These are phyloP conservation scores for Acronicta leporina DNA, from an alignment of 2,888 invertebrate species.

Conservation along the genomic window DNA sequence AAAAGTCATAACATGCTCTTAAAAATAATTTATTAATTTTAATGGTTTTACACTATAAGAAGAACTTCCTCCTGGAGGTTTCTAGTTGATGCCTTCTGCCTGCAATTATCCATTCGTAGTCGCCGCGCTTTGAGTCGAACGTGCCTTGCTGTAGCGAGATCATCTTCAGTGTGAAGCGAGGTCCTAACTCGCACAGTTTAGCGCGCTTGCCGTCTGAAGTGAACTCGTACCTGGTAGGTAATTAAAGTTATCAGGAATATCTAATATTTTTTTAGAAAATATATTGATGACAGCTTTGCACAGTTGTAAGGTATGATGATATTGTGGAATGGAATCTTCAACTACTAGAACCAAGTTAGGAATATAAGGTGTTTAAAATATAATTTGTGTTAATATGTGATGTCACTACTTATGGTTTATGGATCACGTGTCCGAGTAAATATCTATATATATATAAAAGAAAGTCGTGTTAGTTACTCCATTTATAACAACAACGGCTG, in stretches of 20 bases:
- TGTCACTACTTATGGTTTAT: too few relatives aligned
- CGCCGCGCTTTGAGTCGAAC: conserved; percentile 98
- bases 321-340: too few relatives aligned
- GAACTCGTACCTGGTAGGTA: conserved; percentile 94
- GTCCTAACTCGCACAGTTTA: conserved; percentile 97
- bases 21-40: conserved; percentile 42
- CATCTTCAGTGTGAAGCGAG: conserved; percentile 97
- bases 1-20: not conserved
- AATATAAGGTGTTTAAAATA: too few relatives aligned
- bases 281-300: too few relatives aligned
- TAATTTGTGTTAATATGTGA: too few relatives aligned
- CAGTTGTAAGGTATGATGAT: too few relatives aligned
- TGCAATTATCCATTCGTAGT: conserved; percentile 98
- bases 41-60: conserved; percentile 89
- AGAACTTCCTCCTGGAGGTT: conserved; percentile 97
- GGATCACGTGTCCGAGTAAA: too few relatives aligned
- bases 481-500: too few relatives aligned
- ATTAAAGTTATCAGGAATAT: conserved; percentile 21
- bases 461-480: too few relatives aligned
- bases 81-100: conserved; percentile 98
- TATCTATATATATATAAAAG: too few relatives aligned
- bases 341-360: too few relatives aligned
- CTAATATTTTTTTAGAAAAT: too few relatives aligned
- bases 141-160: conserved; percentile 98
- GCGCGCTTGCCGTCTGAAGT: conserved; percentile 93